Percentiles rank a stretch among this genome's conserved stretches.
These are phyloP conservation scores for Xestia rhomboidea DNA, from an alignment of 2,888 invertebrate genomes.

Conservation along the genomic window DNA sequence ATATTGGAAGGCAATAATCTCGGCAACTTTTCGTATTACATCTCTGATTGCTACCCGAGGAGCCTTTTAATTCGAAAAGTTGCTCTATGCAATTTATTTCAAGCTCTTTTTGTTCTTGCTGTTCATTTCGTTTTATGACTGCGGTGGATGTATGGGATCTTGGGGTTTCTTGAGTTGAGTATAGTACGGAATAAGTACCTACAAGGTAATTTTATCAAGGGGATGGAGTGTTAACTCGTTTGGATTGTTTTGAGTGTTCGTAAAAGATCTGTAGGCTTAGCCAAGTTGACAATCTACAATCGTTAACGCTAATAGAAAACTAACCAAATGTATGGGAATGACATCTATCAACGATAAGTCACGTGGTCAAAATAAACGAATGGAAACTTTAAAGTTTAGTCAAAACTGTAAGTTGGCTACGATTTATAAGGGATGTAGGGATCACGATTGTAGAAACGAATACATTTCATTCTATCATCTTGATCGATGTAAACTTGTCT, in stretches of 20 bases:
- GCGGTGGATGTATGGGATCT: constrained; percentile 39
- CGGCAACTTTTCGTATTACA: constrained; percentile 78
- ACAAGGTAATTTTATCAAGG: neutral
- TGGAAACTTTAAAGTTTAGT: no score
- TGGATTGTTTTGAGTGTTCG: neutral
- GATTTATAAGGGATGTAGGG: no score
- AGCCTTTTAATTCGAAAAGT: constrained; percentile 78
- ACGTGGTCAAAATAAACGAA: no score
- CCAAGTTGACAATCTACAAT: no score
- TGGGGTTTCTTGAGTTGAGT: neutral
- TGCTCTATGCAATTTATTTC: constrained; percentile 74
- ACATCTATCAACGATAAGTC: no score
- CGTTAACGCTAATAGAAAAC: no score
- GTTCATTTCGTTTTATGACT: constrained; percentile 63
- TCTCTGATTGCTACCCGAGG: constrained; percentile 73
- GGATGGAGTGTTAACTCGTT: neutral
- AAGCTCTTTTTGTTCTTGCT: constrained; percentile 61
- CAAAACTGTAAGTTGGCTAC: no score
- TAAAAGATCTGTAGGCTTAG: neutral
- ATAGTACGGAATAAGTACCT: neutral
- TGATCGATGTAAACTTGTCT: no score
- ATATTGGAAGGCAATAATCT: constrained; percentile 76
- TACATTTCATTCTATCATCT: no score
- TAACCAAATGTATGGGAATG: no score
- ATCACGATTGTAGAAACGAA: no score